Conservation (phyloP, 2,113 vertebrate species). For the Rhinopomastus cyanomelas region DNA sequence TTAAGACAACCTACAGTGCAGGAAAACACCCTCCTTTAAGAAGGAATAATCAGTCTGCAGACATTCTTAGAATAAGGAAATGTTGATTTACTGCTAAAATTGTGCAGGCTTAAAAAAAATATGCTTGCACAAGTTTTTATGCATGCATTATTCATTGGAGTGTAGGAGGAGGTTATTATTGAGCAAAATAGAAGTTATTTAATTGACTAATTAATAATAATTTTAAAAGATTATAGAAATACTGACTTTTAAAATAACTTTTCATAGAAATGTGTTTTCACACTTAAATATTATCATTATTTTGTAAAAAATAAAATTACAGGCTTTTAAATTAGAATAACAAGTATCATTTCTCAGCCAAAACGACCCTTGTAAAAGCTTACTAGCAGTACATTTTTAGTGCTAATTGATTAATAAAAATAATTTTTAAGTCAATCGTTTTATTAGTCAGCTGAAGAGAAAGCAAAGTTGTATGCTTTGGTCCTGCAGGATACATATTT, state of each 20-base stretch:
- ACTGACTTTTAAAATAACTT: not conserved
- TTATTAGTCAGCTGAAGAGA: not conserved
- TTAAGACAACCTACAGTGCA: not conserved
- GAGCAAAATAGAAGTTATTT: not conserved
- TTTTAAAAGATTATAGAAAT: not conserved
- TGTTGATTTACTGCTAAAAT: not conserved
- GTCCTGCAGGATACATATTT: conserved; percentile 15
- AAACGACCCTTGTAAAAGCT: not conserved
- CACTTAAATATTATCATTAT: not conserved
- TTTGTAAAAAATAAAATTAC: not conserved
- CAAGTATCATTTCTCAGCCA: not conserved
- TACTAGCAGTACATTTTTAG: not conserved
- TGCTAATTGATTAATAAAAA: not conserved
- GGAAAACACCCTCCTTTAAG: not conserved
- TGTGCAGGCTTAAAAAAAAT: not conserved
- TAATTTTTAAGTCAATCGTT: not conserved
- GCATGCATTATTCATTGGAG: not conserved
- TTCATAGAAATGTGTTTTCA: not conserved
- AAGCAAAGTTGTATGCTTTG: not conserved
- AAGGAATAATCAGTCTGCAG: not conserved
- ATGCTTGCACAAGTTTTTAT: not conserved
- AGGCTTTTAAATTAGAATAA: not conserved
- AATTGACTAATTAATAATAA: not conserved
- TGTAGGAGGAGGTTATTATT: not conserved
- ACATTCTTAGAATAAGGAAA: not conserved